Base-by-base conservation (phyloP, 2,888 invertebrate species). In the Caenorhabditis sp. region DNA sequence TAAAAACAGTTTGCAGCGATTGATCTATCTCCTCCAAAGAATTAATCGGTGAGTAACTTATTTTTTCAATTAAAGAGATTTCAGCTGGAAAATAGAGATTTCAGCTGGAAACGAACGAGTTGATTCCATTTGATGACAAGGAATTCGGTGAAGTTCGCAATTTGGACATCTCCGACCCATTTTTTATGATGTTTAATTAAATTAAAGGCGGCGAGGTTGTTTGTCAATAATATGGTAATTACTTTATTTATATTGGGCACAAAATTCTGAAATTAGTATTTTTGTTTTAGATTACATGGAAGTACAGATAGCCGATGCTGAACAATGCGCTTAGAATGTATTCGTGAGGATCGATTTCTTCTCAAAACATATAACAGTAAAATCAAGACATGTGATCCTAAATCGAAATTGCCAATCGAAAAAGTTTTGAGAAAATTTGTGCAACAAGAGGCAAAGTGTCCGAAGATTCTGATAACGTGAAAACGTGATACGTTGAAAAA, bases 151-250 rank as follows among this genome's bases (percentile, higher is more conserved):
- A 43, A 43, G 14, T 43, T 12, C 14, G 17, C 17, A 14, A 43
- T 43, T 43, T 43, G 14, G 43, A 43, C 3, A 14, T 43, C 5
- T 7, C 43, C 3, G 43, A 43, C 2, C 43, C 43, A 14, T 43
- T 43, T 43, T 43, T 10, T 14, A 43, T 43, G 17, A 43, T 10
- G 43, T 31, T 31, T 10, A 31, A 31, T 10, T 31, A 31, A 7
- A 31, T 31, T 10, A 31, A 31, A 31, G 31, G 31, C 5, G 10
- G 31, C 31, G 31, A 31, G 12, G 43, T 71, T 23, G 65, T 38
- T 57, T 71, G 71, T 63, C 71, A 67, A 57, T 57, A 67, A 14
- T 67, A 71, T 61, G 71, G 71, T 71, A 52, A 27, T 8, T 14
- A 3, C 7, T 31, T 4, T 31, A 31, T 31, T 31, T 10, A 7